phyloP scores from a whole-genome alignment of 1,140 invertebrate species.

The Asobara japonica region DNA sequence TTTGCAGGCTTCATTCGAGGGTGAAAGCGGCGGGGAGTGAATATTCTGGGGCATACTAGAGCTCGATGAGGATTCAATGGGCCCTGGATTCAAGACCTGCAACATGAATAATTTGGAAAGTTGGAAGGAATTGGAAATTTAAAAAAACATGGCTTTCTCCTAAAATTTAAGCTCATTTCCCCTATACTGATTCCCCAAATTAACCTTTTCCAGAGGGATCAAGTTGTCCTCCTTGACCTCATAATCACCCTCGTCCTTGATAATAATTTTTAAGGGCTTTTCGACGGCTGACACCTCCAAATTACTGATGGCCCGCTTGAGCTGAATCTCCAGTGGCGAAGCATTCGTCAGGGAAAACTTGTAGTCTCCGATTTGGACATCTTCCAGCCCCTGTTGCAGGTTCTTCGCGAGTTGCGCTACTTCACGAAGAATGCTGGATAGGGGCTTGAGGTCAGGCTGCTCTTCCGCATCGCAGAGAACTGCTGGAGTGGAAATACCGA shows the following conservation, averaged over 20 bases:
- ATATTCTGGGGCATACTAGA: too few relatives aligned
- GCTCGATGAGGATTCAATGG: background rate
- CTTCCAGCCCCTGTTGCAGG: constrained; percentile 28
- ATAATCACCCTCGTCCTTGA: background rate
- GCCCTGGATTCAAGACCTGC: too few relatives aligned
- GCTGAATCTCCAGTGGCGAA: constrained; percentile 43
- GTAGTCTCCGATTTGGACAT: constrained; percentile 51
- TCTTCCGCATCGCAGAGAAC: too few relatives aligned
- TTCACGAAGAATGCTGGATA: constrained; percentile 7
- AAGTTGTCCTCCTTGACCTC: background rate
- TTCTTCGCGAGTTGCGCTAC: constrained; percentile 8
- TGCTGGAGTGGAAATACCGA: too few relatives aligned
- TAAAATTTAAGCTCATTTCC: too few relatives aligned
- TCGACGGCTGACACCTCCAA: background rate
- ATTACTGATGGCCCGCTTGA: constrained; percentile 33
- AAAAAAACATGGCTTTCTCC: too few relatives aligned
- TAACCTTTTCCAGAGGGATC: background rate
- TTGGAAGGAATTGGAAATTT: too few relatives aligned
- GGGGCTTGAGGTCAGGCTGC: background rate
- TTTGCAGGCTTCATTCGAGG: background rate
- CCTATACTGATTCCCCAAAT: background rate
- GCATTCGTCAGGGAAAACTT: constrained; percentile 17
- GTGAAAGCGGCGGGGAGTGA: background rate
- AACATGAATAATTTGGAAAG: too few relatives aligned
- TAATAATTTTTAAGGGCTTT: background rate